phyloP scores from a whole-genome alignment of 2,113 vertebrate genomes.

The Apodemus sylvaticus region DNA sequence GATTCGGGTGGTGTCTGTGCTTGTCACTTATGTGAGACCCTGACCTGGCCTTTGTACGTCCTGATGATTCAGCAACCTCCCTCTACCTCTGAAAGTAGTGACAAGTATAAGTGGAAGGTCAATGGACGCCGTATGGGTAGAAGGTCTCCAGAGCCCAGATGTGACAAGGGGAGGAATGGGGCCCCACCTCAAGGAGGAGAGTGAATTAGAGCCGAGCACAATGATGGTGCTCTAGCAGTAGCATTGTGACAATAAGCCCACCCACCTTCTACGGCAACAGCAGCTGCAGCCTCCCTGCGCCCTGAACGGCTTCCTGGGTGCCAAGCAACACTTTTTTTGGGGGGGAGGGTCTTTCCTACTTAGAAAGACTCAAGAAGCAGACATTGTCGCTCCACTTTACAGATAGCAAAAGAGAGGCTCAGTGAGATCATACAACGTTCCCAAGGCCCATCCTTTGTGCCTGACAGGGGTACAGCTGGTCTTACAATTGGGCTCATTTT shows the following conservation, averaged over 20 bases:
- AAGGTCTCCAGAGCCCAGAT: background rate
- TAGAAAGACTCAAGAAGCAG: background rate
- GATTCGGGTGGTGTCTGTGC: rapidly evolving
- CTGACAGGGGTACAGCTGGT: rapidly evolving
- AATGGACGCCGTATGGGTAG: background rate
- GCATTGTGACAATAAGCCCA: background rate
- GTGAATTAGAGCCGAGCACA: background rate
- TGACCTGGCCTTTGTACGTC: background rate
- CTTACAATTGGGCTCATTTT: background rate
- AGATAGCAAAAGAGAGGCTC: background rate
- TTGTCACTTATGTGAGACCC: background rate
- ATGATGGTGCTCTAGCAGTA: background rate
- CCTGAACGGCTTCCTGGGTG: background rate
- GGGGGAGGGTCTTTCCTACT: background rate
- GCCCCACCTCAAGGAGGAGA: too few relatives aligned
- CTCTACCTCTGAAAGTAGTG: background rate
- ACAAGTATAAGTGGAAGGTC: background rate
- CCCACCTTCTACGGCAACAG: rapidly evolving
- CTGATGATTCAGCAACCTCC: background rate
- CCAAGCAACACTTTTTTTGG: background rate
- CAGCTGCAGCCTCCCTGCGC: rapidly evolving
- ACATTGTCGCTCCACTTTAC: background rate
- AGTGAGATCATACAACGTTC: background rate
- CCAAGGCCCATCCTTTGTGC: background rate
- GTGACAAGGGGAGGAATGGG: background rate